phyloP scores from a whole-genome alignment of 1,140 invertebrate species.

The Lasaia peninsularis region DNA sequence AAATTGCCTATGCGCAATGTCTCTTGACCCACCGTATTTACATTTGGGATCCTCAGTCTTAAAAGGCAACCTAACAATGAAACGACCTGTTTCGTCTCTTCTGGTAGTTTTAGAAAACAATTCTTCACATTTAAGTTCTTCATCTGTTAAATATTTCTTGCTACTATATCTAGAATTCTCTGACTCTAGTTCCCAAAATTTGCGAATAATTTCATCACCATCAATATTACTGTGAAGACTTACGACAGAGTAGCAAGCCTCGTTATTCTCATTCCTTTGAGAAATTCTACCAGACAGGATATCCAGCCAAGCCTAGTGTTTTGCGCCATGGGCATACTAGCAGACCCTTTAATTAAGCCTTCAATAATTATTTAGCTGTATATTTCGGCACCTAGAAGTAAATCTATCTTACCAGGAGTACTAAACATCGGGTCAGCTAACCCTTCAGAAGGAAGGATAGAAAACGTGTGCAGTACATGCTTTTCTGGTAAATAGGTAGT shows the following conservation, averaged over 20 bases:
- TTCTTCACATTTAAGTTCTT: background rate
- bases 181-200: conserved; percentile 17
- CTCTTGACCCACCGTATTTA: background rate
- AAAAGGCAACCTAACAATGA: background rate
- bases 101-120: background rate
- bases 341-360: background rate
- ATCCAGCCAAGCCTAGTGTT: conserved; percentile 15
- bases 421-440: conserved; percentile 15
- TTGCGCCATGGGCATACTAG: conserved; percentile 11
- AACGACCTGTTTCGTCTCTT: background rate
- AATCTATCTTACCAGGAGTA: conserved; percentile 14
- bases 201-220: conserved; percentile 12
- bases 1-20: conserved; percentile 8
- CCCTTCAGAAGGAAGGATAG: conserved; percentile 3
- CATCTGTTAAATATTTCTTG: background rate
- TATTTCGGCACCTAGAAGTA: conserved; percentile 12
- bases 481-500: background rate
- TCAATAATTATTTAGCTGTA: conserved; percentile 10
- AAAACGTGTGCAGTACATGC: background rate
- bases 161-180: background rate
- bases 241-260: background rate
- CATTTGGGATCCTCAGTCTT: background rate
- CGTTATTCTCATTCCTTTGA: background rate
- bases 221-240: background rate
- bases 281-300: background rate